Conservation (phyloP, 2,888 invertebrate genomes). For the Meloe dianella region DNA sequence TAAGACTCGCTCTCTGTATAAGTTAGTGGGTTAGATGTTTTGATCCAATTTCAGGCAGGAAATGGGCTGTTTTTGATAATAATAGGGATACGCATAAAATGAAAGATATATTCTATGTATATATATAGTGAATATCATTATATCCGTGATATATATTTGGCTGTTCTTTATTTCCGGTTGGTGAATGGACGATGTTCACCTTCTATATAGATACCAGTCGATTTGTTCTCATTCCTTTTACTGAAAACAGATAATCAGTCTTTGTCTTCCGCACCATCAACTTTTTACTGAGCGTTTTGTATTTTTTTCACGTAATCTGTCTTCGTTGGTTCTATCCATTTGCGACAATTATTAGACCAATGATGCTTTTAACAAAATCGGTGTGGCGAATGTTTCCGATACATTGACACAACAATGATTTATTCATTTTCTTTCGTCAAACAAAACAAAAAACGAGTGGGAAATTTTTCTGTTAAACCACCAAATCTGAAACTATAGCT, state of each 20-base stretch:
- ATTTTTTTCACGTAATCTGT: conserved; percentile 35
- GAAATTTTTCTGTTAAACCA: no score
- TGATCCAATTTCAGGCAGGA: not conserved
- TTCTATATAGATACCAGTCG: conserved; percentile 34
- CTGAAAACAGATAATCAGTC: conserved; percentile 38
- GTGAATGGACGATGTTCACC: conserved; percentile 38
- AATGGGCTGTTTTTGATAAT: conserved; percentile 13
- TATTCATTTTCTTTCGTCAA: no score
- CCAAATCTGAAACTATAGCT: not conserved
- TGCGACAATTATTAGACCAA: conserved; percentile 36
- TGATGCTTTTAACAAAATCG: conserved; percentile 14
- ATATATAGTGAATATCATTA: conserved; percentile 25
- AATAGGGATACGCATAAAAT: not conserved
- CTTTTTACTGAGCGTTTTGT: conserved; percentile 31
- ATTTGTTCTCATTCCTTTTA: conserved; percentile 39
- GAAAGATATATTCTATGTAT: not conserved
- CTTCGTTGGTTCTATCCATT: conserved; percentile 34
- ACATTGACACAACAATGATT: not conserved
- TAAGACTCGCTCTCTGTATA: no score
- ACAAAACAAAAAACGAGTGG: no score
- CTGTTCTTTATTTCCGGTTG: conserved; percentile 38
- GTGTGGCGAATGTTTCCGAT: conserved; percentile 1
- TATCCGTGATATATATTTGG: conserved; percentile 30
- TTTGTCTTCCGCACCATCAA: conserved; percentile 38
- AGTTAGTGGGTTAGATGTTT: not conserved